Evolutionary conservation across 2,113 vertebrate species (phyloP).

Genomic region (Cygnus atratus): DNA sequence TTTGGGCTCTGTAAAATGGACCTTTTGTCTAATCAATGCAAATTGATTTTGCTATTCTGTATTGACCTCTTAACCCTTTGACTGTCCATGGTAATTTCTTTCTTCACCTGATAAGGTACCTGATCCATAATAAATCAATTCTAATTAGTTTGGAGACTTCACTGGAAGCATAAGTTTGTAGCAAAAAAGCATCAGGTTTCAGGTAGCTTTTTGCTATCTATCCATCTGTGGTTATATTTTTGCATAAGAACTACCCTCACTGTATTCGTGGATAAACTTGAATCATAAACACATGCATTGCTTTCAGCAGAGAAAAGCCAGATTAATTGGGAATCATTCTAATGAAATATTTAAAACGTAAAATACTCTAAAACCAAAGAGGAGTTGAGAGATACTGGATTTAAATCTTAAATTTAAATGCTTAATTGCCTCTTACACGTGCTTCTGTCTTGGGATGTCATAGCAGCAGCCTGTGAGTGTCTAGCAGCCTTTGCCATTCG

Average conservation of each 20-base stretch:
- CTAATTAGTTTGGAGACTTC: slow-evolving; percentile 93
- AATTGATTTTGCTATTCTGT: slow-evolving; percentile 98
- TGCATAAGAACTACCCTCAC: background rate
- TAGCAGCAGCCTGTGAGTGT: background rate
- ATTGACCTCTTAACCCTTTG: slow-evolving; percentile 92
- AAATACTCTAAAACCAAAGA: background rate
- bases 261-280: background rate
- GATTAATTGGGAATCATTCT: background rate
- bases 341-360: background rate
- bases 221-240: slow-evolving; percentile 27
- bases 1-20: slow-evolving; percentile 94
- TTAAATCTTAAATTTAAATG: background rate
- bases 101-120: slow-evolving; percentile 97
- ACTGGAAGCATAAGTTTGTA: slow-evolving; percentile 79
- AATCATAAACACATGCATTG: background rate
- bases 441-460: background rate
- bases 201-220: slow-evolving; percentile 60
- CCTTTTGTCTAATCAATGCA: slow-evolving; percentile 98
- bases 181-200: slow-evolving; percentile 69
- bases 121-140: slow-evolving; percentile 99
- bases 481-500: background rate
- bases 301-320: background rate
- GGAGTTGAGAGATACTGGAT: background rate
- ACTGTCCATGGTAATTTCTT: slow-evolving; percentile 93
- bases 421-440: background rate